A percentile compares a stretch with the other conserved stretches of the same genome.
Evolutionary conservation across 2,888 invertebrate genomes (phyloP).

Genomic region (Lamellibrachia satsuma): DNA sequence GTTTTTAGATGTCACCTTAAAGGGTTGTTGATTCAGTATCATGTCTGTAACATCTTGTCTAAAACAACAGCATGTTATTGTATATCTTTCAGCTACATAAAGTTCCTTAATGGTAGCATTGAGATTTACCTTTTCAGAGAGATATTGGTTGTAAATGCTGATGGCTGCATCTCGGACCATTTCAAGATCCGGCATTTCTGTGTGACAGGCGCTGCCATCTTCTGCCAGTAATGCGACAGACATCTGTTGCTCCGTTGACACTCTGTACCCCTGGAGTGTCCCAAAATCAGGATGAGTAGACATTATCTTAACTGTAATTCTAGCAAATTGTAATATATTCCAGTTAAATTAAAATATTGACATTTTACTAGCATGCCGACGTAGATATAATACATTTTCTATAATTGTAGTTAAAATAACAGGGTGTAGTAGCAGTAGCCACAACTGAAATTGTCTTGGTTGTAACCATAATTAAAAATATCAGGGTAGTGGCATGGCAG

Average conservation of each 20-base stretch:
- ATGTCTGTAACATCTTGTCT: no score
- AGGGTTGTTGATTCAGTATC: no score
- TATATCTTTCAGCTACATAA: background rate
- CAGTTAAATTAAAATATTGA: background rate
- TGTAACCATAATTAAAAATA: background rate
- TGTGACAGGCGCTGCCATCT: conserved; percentile 23
- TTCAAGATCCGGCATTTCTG: conserved; percentile 57
- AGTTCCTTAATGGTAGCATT: background rate
- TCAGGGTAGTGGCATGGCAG: no score
- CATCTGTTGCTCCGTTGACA: conserved; percentile 78
- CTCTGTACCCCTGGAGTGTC: conserved; percentile 67
- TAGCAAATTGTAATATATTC: background rate
- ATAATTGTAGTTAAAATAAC: background rate
- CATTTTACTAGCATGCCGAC: background rate
- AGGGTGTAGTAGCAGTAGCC: background rate
- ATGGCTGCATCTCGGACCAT: conserved; percentile 74
- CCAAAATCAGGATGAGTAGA: background rate
- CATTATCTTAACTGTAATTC: conserved; percentile 8
- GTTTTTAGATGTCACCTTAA: no score
- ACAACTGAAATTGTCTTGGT: background rate
- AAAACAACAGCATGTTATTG: no score
- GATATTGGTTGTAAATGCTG: conserved; percentile 80
- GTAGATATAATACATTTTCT: background rate
- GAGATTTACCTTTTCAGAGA: conserved; percentile 73
- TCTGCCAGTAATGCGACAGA: conserved; percentile 49